Evolutionary conservation across 2,888 invertebrate genomes (phyloP), one percentile per base, ranked within the genome.

Genomic region (Pinctada fucata): DNA sequence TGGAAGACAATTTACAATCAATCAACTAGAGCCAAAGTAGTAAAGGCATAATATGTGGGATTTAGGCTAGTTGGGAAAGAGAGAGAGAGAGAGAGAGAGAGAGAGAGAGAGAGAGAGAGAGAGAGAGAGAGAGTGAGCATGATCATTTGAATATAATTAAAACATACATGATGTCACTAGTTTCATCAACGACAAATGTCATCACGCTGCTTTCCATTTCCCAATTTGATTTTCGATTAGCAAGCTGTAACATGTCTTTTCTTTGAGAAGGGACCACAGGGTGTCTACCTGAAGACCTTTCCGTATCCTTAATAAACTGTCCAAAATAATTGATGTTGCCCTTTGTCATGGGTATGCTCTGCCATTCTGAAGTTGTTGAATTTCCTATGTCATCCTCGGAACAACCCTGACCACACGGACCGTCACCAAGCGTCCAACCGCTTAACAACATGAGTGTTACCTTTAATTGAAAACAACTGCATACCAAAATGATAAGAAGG

Each of bases 171-270:
- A 58, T 13, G 13, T 58, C 58, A 6, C 6, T 58, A 10, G 6
- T 13, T 13, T 58, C 58, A 10, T 6, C 13, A 6, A 58, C 13
- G 8, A 10, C 13, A 58, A 58, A 58, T 6, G 8, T 58, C 5
- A 72, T 31, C 45, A 52, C 58, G 5, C 51, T 52, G 5, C 45
- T 49, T 3, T 52, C 58, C 31, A 72, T 8, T 31, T 72, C 71
- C 71, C 71, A 72, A 2, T 52, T 13, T 45, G 50, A 50, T 16
- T 58, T 51, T 10, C 47, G n/a, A 58, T 49, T 52, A 3, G 52
- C 71, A 16, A 72, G 51, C n/a, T 52, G 71, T 10, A 72, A 51
- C 6, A 72, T 31, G 13, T 72, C 71, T 72, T n/a, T 72, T 31
- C 31, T 49, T n/a, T 58, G 6, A 10, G 6, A 6, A 58, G 58